phyloP scores from a whole-genome alignment of 2,888 invertebrate species.

The Anaspis maculata region DNA sequence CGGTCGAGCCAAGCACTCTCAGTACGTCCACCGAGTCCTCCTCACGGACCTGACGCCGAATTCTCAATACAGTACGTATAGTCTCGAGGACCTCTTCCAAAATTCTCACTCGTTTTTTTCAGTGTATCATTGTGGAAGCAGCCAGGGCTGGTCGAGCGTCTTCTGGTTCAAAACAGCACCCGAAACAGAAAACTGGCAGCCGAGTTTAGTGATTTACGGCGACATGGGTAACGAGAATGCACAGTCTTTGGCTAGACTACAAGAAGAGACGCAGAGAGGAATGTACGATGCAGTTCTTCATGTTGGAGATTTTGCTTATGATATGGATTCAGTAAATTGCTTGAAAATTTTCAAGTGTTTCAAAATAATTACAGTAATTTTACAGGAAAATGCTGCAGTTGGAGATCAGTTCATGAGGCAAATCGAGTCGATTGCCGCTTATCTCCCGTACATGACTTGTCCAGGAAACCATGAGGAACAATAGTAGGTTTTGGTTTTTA shows the following conservation, averaged over 20 bases:
- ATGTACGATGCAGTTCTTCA: constrained; percentile 82
- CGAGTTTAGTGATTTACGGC: constrained; percentile 79
- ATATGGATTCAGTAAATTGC: constrained; percentile 76
- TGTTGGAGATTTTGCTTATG: constrained; percentile 93
- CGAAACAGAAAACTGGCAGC: constrained; percentile 63
- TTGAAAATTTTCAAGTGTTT: no score
- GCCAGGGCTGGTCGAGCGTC: constrained; percentile 70
- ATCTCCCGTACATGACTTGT: constrained; percentile 87
- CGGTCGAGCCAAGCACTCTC: constrained; percentile 52
- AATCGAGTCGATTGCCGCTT: constrained; percentile 81
- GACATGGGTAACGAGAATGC: constrained; percentile 94
- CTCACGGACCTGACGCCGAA: constrained; percentile 53
- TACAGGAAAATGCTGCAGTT: constrained; percentile 63
- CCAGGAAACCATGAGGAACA: constrained; percentile 87
- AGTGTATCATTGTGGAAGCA: constrained; percentile 78
- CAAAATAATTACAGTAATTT: no score
- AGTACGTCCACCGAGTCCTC: constrained; percentile 71
- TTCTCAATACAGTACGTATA: constrained; percentile 52
- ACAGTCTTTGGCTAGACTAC: constrained; percentile 73
- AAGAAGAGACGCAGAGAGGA: constrained; percentile 72
- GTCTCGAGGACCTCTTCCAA: no score
- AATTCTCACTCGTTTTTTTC: constrained; percentile 16
- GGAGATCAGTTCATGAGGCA: constrained; percentile 93
- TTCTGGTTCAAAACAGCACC: constrained; percentile 72
- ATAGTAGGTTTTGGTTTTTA: constrained; percentile 69